Base-by-base conservation (phyloP, 2,888 invertebrate genomes). In the Netelia virgata region DNA sequence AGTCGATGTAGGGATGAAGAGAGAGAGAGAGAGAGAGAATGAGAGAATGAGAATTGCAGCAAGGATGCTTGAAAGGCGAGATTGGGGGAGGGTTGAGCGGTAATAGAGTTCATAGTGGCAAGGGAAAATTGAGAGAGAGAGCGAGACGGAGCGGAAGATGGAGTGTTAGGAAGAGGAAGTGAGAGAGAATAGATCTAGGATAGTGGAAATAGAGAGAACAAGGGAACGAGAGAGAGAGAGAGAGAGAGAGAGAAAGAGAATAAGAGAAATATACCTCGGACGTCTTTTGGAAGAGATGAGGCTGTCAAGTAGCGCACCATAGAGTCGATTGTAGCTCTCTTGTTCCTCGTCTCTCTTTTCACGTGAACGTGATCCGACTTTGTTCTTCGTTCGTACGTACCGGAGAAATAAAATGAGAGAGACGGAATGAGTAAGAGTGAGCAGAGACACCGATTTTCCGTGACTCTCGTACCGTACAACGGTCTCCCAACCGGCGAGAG, bases 331-430 rank as follows among this genome's bases (percentile, higher is more conserved):
- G 83, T 82, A 28, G 76, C 66, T 70, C 72, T 73, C 66, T 74
- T 43, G 18, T 41, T 68, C 68, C 55, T 50, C 47, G 23, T 41
- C 53, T 43, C 61, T 18, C 53, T 68, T 53, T 57, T 43, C 41
- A 47, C 68, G 28, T 50, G 81, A 79, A 87, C 87, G 85, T 86
- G 87, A 87, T 87, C 83, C 76, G 84, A 86, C 83, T 86, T 83
- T 70, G 74, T 70, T 66, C 77, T 68, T 73, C 63, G 55, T 23
- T 63, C 16, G 47, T 63, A 74, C 74, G 23, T 74, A 83, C 75
- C 50, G 53, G 75, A 55, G 55, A 66, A 75, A 64, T 74, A 50
- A 74, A 74, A 74, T 50, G 50, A 74, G 74, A 64, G 63, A 43
- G 28, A 28, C 28, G 5, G 28, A 28, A 28, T 3, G 28, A 28